A percentile compares a stretch with the other conserved stretches of the same genome.
Conservation (phyloP, 2,113 vertebrate genomes). For the Oreotrochilus melanogaster region DNA sequence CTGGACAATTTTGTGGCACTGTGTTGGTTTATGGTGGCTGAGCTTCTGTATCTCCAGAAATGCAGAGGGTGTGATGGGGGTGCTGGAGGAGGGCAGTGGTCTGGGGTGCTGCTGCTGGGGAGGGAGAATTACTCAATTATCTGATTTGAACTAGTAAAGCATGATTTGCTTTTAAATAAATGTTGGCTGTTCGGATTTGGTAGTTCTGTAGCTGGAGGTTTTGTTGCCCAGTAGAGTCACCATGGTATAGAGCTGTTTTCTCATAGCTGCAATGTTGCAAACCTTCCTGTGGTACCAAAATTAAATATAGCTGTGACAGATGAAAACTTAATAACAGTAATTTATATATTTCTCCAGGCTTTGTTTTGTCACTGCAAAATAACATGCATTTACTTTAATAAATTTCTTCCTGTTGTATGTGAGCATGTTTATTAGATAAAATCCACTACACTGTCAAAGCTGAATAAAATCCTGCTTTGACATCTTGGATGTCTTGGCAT, state of each 20-base stretch:
- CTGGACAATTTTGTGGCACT: not conserved
- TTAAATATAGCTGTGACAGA: not conserved
- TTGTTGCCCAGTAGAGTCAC: not conserved
- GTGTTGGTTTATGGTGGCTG: not conserved
- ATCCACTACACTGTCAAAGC: not conserved
- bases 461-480: not conserved
- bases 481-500: not conserved
- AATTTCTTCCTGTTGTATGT: not conserved
- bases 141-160: not conserved
- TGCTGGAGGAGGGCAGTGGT: not conserved
- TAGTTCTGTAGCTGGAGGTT: not conserved
- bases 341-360: not conserved
- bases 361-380: not conserved
- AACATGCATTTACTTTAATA: not conserved
- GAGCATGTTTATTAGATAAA: not conserved
- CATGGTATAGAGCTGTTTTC: not conserved
- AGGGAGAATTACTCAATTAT: too few species aligned
- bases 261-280: not conserved
- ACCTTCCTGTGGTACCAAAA: not conserved
- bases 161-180: not conserved
- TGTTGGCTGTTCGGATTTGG: not conserved
- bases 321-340: not conserved
- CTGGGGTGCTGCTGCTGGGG: too few species aligned
- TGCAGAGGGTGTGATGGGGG: accelerated
- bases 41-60: not conserved